Base-by-base conservation (phyloP, 2,113 vertebrate species). In the Anthoscopus minutus region DNA sequence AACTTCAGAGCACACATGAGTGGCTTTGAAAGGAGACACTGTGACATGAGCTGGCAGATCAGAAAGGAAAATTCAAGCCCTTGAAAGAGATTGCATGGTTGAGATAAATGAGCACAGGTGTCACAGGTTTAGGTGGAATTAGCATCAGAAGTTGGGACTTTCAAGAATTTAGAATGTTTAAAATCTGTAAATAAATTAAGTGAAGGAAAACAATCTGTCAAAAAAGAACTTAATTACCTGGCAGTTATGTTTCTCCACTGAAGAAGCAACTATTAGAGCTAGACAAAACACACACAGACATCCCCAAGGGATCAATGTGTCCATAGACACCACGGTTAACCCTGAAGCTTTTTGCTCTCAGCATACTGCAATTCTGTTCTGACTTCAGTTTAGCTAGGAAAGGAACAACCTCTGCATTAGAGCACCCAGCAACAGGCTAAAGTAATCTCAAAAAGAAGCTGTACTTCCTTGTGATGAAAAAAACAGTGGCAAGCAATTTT, bases 101-200 rank as follows among this genome's bases (percentile, higher is more conserved):
- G 44, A 93, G 57, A 78, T 62, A 94, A 88, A 86, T 81, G 57
- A 94, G 47, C 64, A 78, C 84, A 93, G 78, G 91, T 94, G 66
- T 42, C 70, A 69, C 58, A 12, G 4, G 25, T 77, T 87, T 89
- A 80, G 77, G 62, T 77, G 38, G 33, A 86, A 86, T 91, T 76
- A 74, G 20, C 79, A 92, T 69, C 30, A 92, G 47, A 86, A 64
- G 40, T 50, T 74, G 48, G 22, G 81, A 47, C 69, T 81, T 76
- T 13, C 1, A 11, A 88, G 45, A 79, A 85, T 72, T 81, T 38
- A 45, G 33, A 60, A 67, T 31, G 44, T n/a, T 94, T 74, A 57
- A 44, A 85, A 67, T 73, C 72, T 76, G 42, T 64, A 95, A 88
- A 86, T 88, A 86, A 73, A 85, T 79, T 56, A 56, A 51, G 33